Evolutionary conservation across 2,797 vertebrate species (phyloP), one percentile per base, ranked within the genome.

Genomic region (Notolepis coatsorum): DNA sequence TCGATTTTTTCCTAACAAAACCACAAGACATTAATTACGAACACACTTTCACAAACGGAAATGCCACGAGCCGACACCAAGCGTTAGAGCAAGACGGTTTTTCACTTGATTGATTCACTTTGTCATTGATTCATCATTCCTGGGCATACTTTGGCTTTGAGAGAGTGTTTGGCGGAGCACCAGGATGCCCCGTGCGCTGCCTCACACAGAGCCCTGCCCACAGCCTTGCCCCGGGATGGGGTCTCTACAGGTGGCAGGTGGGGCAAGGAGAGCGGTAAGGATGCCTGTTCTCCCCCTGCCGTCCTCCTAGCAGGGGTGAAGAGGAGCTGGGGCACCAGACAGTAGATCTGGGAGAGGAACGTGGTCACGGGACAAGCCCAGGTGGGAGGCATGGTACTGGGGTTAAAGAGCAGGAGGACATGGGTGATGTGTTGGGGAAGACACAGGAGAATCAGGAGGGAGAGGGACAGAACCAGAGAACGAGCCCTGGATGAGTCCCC

Each of bases 291-390:
- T 15, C 31, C 15, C 30, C 42, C 64, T 1, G 64, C 67, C 1
- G 20, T 69, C 33, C 62, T 88, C 58, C 64, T 74, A 1, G 81
- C 66, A 42, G 88, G 79, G 41, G 88, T 92, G 55, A 92, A 93
- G 47, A 94, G 90, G 31, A 95, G 71, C 4, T 84, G 92, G 12
- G 93, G 93, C 39, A 93, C 90, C 1, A 94, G 71, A 21, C 88
- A 73, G 45, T 94, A 94, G n/a, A 87, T 48, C 61, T 94, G 91
- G 41, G 88, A 92, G 7, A 95, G 86, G 65, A 93, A 56, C 9
- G 62, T 42, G 2, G 88, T 77, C 1, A 82, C 45, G 5, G 61
- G 61, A 7, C 71, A 72, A 30, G 65, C 65, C 84, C 89, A 90
- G n/a, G 39, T n/a, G 0, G 90, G 92, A 17, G 82, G 70, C 5